Evolutionary conservation across 2,797 vertebrate species (phyloP).

Genomic region (Rhinatrema bivittatum): DNA sequence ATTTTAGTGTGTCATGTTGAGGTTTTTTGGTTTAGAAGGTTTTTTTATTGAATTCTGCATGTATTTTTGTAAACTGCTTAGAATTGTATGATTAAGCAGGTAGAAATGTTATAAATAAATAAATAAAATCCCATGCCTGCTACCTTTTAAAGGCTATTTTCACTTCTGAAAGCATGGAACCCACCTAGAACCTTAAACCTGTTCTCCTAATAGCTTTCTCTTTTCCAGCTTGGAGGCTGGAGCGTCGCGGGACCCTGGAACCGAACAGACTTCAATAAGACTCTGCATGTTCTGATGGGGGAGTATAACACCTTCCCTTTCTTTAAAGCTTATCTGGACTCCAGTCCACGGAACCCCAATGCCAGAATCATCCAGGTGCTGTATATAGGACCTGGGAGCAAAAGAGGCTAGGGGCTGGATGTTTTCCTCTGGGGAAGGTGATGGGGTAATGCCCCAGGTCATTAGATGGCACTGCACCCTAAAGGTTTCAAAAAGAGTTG

Average conservation of each 20-base stretch:
- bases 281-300: conserved; percentile 74
- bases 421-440: too few species aligned
- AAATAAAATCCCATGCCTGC: background rate
- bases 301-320: conserved; percentile 83
- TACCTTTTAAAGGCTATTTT: accelerated
- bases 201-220: background rate
- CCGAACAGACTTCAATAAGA: conserved; percentile 72
- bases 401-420: too few species aligned
- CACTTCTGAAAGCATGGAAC: background rate
- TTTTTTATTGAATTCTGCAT: too few species aligned
- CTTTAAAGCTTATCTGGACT: conserved; percentile 73
- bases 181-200: background rate
- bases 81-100: too few species aligned
- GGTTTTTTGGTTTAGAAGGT: too few species aligned
- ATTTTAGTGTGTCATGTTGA: too few species aligned
- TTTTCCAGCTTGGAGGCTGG: conserved; percentile 78
- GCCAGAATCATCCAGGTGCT: conserved; percentile 52
- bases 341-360: conserved; percentile 47
- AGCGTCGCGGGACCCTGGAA: conserved; percentile 56
- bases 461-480: too few species aligned
- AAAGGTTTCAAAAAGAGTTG: too few species aligned
- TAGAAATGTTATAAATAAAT: too few species aligned
- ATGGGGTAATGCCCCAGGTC: too few species aligned
- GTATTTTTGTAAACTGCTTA: too few species aligned
- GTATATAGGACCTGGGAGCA: background rate